Evolutionary conservation across 2,888 invertebrate species (phyloP), one percentile per base, ranked within the genome.

Genomic region (Cataglyphis altisquamis): DNA sequence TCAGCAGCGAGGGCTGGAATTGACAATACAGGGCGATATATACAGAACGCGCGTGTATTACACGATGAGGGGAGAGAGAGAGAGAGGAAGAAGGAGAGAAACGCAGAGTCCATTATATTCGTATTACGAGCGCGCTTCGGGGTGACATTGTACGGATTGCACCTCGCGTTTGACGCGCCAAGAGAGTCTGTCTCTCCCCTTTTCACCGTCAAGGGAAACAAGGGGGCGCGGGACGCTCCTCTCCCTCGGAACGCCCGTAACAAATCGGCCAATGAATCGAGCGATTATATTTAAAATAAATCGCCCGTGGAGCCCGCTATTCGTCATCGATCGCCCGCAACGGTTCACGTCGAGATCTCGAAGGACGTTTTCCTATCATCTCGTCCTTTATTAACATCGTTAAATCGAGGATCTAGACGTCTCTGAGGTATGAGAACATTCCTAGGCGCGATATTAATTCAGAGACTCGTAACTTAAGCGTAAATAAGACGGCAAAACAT

Each of bases 201-300:
- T 74, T 60, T 70, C 81, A 29, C n/a, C 45, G 62, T 55, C 15
- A 52, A 63, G 45, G 83, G 75, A 70, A 66, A 60, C 62, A 70
- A 57, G 48, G 64, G 81, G 86, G 41, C 80, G 29, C 55, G 21
- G 52, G 52, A 52, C 29, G 41, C 67, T n/a, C 64, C 74, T 55
- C 67, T 64, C 84, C 88, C 88, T 84, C 84, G 86, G 83, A 85
- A 89, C 85, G 88, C 85, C 90, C 91, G 87, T 81, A 83, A 87
- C 91, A 85, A 91, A 91, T 91, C 87, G 86, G 84, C 83, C 82
- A 70, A 85, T 90, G 91, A 90, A 91, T 90, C 90, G 90, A 86
- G 91, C 87, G 84, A 86, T 89, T 90, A 89, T 90, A 90, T 91
- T 91, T 91, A 88, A 90, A 91, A 91, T 91, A 91, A 91, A 91